These are phyloP conservation scores for Platycercus adscitus DNA, from an alignment of 2,113 vertebrate species.

Conservation along the genomic window DNA sequence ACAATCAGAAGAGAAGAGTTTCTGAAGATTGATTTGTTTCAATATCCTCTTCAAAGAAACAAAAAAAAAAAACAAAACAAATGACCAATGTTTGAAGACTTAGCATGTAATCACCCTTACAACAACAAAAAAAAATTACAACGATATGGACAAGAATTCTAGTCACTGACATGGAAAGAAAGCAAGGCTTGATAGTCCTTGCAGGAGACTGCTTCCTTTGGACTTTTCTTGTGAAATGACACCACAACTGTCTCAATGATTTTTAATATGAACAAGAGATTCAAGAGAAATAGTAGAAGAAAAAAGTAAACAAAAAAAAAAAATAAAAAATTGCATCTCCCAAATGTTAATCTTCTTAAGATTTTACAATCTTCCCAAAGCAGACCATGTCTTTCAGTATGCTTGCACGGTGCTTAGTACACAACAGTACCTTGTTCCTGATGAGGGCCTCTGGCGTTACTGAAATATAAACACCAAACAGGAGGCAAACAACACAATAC, in stretches of 20 bases:
- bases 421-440: not conserved
- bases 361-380: not conserved
- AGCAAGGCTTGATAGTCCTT: not conserved
- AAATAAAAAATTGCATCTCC: not conserved
- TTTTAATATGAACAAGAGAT: not conserved
- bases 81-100: not conserved
- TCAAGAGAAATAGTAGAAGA: not conserved
- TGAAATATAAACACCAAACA: not conserved
- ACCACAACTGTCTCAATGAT: not conserved
- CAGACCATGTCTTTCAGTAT: not conserved
- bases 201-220: not conserved
- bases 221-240: not conserved
- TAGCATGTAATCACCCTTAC: not conserved
- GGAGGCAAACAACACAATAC: not conserved
- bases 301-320: not conserved
- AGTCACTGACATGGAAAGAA: not conserved
- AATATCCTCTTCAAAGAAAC: not conserved
- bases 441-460: not conserved
- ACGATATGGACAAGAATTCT: not conserved
- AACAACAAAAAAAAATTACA: not conserved
- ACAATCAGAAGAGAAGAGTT: not conserved
- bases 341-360: not conserved
- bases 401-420: not conserved
- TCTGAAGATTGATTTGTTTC: not conserved
- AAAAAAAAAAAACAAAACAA: not conserved